A percentile compares a stretch with the other conserved stretches of the same genome.
phyloP scores from a whole-genome alignment of 2,797 vertebrate species.

The Enteromius unitaeniatus region DNA sequence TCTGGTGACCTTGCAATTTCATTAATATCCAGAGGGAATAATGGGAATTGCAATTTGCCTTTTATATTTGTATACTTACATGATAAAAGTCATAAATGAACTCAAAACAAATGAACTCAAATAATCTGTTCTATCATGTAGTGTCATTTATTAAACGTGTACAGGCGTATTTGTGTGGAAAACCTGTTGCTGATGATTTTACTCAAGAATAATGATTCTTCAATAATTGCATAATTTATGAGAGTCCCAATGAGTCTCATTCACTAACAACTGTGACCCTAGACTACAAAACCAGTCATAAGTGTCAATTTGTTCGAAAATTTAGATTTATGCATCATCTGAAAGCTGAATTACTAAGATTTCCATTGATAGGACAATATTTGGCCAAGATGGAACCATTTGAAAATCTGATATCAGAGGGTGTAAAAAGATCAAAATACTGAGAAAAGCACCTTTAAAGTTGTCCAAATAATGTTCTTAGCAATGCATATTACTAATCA shows the following conservation, averaged over 20 bases:
- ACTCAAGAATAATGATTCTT: neutral
- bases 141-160: neutral
- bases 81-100: neutral
- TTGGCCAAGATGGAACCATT: too few relatives aligned
- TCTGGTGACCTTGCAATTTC: neutral
- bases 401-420: too few relatives aligned
- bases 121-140: neutral
- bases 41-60: neutral
- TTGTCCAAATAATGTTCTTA: too few relatives aligned
- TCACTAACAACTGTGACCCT: neutral
- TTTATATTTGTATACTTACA: neutral
- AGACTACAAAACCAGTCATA: too few relatives aligned
- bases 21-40: neutral
- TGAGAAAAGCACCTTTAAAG: too few relatives aligned
- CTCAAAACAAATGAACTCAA: neutral
- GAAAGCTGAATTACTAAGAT: too few relatives aligned
- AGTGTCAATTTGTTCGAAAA: too few relatives aligned
- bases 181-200: neutral
- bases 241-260: neutral
- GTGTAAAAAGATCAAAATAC: too few relatives aligned
- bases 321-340: too few relatives aligned
- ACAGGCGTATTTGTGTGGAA: neutral
- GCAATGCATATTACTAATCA: too few relatives aligned
- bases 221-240: slow-evolving; percentile 2
- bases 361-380: too few relatives aligned